Percentiles rank a stretch among this genome's conserved stretches.
Evolutionary conservation across 2,113 vertebrate species (phyloP).

Genomic region (Eidolon helvum): DNA sequence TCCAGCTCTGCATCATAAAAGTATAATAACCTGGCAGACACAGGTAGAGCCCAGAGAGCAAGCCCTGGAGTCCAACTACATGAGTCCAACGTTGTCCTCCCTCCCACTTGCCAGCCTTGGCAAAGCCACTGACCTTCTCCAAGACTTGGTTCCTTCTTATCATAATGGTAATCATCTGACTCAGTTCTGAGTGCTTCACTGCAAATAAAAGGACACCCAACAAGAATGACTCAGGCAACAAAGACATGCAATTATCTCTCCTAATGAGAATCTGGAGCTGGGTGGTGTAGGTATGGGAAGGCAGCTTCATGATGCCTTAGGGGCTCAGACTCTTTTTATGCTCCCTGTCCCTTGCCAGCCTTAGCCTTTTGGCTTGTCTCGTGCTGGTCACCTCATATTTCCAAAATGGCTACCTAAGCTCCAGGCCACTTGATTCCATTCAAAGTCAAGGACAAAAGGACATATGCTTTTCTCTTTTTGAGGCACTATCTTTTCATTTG

Average conservation of each 20-base stretch:
- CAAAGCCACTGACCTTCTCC: not conserved
- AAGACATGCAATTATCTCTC: not conserved
- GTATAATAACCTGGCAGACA: not conserved
- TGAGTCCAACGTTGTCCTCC: not conserved
- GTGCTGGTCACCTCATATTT: not conserved
- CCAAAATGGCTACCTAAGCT: not conserved
- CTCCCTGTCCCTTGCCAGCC: not conserved
- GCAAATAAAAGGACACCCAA: not conserved
- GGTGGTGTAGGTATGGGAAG: accelerated
- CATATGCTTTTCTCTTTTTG: not conserved
- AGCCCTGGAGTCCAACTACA: not conserved
- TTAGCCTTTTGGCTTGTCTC: not conserved
- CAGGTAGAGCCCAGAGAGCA: not conserved
- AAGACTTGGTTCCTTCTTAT: not conserved
- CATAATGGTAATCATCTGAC: not conserved
- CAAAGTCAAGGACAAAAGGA: not conserved
- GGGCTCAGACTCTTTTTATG: not conserved
- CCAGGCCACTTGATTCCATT: not conserved
- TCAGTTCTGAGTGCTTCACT: not conserved
- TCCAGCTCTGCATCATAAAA: not conserved
- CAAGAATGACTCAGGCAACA: not conserved
- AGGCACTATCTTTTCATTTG: not conserved
- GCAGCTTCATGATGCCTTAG: not conserved
- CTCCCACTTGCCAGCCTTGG: not conserved
- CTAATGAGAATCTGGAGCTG: not conserved